Conservation (phyloP, 2,797 vertebrate genomes). For the Acrossocheilus fasciatus region DNA sequence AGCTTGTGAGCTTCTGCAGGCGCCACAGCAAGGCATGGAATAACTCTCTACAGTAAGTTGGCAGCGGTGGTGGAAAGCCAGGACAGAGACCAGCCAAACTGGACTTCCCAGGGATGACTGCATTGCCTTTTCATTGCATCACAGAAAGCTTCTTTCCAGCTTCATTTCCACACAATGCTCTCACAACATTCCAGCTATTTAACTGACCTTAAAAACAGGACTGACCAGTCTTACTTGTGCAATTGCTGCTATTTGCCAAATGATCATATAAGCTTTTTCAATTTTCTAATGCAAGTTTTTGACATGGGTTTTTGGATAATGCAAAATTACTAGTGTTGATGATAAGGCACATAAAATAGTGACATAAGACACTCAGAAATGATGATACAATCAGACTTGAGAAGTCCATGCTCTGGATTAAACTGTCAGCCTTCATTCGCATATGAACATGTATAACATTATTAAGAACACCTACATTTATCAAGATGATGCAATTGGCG, state of each 20-base stretch:
- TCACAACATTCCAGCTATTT: constrained; percentile 1
- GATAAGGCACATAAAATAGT: not conserved
- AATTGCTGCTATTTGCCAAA: not conserved
- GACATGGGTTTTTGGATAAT: not conserved
- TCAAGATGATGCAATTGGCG: not conserved
- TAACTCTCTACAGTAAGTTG: constrained; percentile 32
- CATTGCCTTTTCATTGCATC: constrained; percentile 69
- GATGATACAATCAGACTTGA: not conserved
- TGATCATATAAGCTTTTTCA: not conserved
- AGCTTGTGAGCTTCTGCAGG: constrained; percentile 58
- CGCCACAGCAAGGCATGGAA: constrained; percentile 43
- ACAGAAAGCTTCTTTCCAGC: constrained; percentile 42
- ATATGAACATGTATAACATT: not conserved
- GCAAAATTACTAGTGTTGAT: not conserved
- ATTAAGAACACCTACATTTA: not conserved
- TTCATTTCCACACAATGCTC: constrained; percentile 34
- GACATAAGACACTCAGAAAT: not conserved
- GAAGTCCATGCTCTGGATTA: not conserved
- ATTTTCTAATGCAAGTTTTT: not conserved
- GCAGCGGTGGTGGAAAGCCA: constrained; percentile 51
- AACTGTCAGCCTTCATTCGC: not conserved
- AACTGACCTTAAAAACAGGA: constrained; percentile 2
- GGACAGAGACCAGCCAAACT: constrained; percentile 56
- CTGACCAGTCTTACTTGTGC: not conserved
- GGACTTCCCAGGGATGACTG: constrained; percentile 59